Conservation (phyloP, 2,888 invertebrate genomes). For the Toxonevra muliebris region DNA sequence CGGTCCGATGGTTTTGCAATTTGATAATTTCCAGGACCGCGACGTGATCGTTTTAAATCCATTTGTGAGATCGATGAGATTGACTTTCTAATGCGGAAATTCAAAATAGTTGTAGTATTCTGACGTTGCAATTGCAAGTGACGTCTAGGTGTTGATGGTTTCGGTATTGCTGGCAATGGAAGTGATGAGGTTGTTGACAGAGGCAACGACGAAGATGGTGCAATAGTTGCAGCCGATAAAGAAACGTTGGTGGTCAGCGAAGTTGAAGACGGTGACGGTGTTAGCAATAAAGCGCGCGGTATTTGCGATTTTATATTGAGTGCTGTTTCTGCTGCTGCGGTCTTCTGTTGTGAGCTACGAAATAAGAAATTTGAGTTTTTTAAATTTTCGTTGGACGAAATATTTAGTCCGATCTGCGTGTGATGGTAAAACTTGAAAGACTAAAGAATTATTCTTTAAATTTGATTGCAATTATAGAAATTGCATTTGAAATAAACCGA, state of each 20-base stretch:
- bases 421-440: constrained; percentile 3
- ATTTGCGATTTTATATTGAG: constrained; percentile 36
- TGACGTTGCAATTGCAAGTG: constrained; percentile 46
- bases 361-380: constrained; percentile 14
- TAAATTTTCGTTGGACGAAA: constrained; percentile 7
- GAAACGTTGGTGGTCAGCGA: constrained; percentile 42
- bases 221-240: constrained; percentile 21
- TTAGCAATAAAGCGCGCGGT: constrained; percentile 40
- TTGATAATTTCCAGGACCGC: constrained; percentile 35
- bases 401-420: neutral
- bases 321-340: constrained; percentile 5
- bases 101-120: constrained; percentile 47
- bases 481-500: constrained; percentile 30
- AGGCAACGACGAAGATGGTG: constrained; percentile 40
- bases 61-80: constrained; percentile 53
- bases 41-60: constrained; percentile 55
- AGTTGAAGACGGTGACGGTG: constrained; percentile 50
- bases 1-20: constrained; percentile 2
- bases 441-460: constrained; percentile 21
- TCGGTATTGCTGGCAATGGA: constrained; percentile 2
- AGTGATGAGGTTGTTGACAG: neutral
- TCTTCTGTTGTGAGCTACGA: constrained; percentile 29
- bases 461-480: constrained; percentile 29
- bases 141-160: neutral
- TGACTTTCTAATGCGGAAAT: constrained; percentile 53